These are phyloP conservation scores for Laterallus jamaicensis DNA, from an alignment of 2,113 vertebrate genomes.

Conservation along the genomic window DNA sequence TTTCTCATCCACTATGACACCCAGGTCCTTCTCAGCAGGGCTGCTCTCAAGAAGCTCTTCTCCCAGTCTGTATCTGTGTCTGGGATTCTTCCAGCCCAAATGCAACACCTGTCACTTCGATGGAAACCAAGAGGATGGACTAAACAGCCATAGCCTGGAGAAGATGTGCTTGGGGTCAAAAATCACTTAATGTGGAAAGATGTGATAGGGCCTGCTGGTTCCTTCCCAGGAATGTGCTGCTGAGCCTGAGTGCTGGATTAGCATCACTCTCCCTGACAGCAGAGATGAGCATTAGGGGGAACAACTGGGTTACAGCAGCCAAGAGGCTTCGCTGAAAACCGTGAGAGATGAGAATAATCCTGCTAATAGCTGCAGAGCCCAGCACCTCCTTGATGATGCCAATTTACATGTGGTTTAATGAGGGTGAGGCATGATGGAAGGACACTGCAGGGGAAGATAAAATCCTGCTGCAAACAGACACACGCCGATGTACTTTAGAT, in stretches of 20 bases:
- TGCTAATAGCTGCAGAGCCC: neutral
- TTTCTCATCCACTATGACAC: no score
- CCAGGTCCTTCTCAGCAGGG: no score
- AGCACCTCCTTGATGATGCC: neutral
- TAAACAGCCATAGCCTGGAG: neutral
- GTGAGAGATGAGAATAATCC: slow-evolving; percentile 8
- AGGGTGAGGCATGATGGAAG: neutral
- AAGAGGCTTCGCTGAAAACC: neutral
- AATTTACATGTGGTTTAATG: neutral
- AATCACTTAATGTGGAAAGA: neutral
- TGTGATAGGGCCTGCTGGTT: neutral
- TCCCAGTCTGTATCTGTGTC: no score
- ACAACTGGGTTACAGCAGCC: neutral
- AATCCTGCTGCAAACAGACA: slow-evolving; percentile 1
- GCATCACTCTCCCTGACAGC: neutral
- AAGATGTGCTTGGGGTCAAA: neutral
- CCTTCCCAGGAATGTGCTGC: neutral
- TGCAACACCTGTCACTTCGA: no score
- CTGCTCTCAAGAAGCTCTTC: no score
- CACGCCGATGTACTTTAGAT: neutral
- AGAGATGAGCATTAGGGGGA: neutral
- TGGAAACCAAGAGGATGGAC: neutral
- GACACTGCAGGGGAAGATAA: neutral
- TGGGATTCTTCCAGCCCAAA: no score
- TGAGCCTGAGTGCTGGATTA: neutral